These are phyloP conservation scores for Augiades crinisus DNA, from an alignment of 2,888 invertebrate species.

Conservation along the genomic window DNA sequence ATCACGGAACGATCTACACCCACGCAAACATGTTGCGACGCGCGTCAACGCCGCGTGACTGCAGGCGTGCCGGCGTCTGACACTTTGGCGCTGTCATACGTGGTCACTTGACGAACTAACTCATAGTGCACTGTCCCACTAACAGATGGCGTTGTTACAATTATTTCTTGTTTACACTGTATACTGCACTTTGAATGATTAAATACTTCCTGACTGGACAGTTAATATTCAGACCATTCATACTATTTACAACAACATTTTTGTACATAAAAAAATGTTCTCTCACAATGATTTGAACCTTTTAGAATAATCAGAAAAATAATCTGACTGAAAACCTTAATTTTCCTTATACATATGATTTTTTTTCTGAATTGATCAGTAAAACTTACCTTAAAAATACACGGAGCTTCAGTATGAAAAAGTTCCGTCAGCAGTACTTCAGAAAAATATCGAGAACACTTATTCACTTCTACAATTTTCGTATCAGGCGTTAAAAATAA, in stretches of 20 bases:
- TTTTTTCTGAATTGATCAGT: not conserved
- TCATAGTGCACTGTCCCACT: conserved; percentile 12
- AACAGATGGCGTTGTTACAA: conserved; percentile 55
- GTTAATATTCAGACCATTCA: too few relatives aligned
- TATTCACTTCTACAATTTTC: conserved; percentile 37
- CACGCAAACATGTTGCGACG: conserved; percentile 72
- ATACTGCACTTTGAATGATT: conserved; percentile 22
- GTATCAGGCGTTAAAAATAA: conserved; percentile 27
- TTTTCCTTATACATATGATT: not conserved
- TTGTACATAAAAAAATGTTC: not conserved
- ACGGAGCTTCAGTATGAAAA: not conserved
- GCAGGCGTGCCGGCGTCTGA: conserved; percentile 73
- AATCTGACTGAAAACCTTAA: not conserved
- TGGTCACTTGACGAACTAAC: conserved; percentile 48
- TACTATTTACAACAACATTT: too few relatives aligned
- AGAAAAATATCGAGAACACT: conserved; percentile 25
- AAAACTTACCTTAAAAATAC: conserved; percentile 19
- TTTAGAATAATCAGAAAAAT: too few relatives aligned
- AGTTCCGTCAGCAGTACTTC: not conserved
- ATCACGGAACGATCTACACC: conserved; percentile 73
- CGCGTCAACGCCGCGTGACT: conserved; percentile 80
- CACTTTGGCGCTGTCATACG: conserved; percentile 60
- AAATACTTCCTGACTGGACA: not conserved
- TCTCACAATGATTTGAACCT: too few relatives aligned
- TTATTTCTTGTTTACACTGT: conserved; percentile 32